Base-by-base conservation (phyloP, 2,797 vertebrate genomes). In the Onychomys leucogaster region DNA sequence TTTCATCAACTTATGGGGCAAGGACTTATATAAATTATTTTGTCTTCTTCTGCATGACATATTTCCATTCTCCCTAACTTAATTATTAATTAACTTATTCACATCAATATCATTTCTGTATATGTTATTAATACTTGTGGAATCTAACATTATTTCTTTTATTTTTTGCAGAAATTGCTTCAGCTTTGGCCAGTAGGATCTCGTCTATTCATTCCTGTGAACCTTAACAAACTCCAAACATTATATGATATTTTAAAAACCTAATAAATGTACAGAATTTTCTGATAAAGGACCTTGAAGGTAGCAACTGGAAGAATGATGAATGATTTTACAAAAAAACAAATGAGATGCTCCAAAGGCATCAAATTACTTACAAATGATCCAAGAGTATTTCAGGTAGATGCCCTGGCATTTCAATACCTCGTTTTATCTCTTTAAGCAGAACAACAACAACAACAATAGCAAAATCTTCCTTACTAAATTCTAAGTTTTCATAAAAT, bases 31-130 rank as follows among this genome's bases (percentile, higher is more conserved):
- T 55, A 59, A 37, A 57, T 80, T 87, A 88, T 85, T 90, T 90
- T 16, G 10, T 80, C 43, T 34, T 63, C 29, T 89, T 84, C n/a
- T 77, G 1, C 19, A 77, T 87, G 2, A 8, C 10, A n/a, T 82
- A 81, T 67, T 78, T 88, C 12, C 94, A 43, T 67, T 89, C 1
- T 83, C 9, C 5, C 2, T 2, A 37, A 69, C 19, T 63, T 65
- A 34, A 82, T 94, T 89, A 73, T 89, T 61, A 80, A 57, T 32
- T 95, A 16, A 95, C 41, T 95, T 55, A 37, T 91, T 55, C 43
- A 46, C 13, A 80, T 57, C 43, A 87, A 27, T 71, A 41, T 46
- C 75, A 27, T 78, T 16, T 80, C 2, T 89, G 27, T 14, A 41
- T 81, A 94, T 87, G 91, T 93, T 67, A 86, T 89, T 87, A 69